These are phyloP conservation scores for Drosophila ercepeae DNA, from an alignment of 1,140 invertebrate species.

Conservation along the genomic window DNA sequence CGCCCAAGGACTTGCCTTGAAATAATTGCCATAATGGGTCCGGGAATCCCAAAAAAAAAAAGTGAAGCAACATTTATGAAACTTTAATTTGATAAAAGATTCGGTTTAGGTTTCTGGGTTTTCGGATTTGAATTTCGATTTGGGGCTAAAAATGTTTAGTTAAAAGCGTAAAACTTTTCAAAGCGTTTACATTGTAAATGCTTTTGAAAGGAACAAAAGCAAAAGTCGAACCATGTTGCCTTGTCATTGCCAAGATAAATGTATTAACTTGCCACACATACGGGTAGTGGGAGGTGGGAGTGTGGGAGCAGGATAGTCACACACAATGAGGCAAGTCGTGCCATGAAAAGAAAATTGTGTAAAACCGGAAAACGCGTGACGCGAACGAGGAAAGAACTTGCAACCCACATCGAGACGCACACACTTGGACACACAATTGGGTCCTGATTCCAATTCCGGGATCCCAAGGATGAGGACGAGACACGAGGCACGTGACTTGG, in stretches of 20 bases:
- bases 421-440: constrained; percentile 17
- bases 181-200: constrained; percentile 47
- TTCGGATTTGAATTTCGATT: constrained; percentile 9
- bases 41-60: not conserved
- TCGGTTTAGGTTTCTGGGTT: constrained; percentile 6
- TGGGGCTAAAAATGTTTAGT: not conserved
- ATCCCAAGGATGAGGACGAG: not conserved
- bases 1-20: constrained; percentile 26
- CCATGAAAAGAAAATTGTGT: constrained; percentile 68
- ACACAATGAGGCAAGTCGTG: constrained; percentile 35
- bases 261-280: constrained; percentile 50
- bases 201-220: constrained; percentile 41
- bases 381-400: not conserved
- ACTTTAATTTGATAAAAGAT: constrained; percentile 43
- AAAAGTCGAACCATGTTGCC: constrained; percentile 41
- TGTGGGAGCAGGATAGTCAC: constrained; percentile 6
- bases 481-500: constrained; percentile 54
- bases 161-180: constrained; percentile 44
- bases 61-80: constrained; percentile 9
- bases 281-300: not conserved
- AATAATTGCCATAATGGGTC: constrained; percentile 45
- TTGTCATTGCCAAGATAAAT: constrained; percentile 78
- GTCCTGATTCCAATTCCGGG: constrained; percentile 21
- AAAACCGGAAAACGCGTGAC: constrained; percentile 46
- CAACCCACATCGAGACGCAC: constrained; percentile 1